Conservation (phyloP, 2,113 vertebrate species). For the Verasper variegatus region DNA sequence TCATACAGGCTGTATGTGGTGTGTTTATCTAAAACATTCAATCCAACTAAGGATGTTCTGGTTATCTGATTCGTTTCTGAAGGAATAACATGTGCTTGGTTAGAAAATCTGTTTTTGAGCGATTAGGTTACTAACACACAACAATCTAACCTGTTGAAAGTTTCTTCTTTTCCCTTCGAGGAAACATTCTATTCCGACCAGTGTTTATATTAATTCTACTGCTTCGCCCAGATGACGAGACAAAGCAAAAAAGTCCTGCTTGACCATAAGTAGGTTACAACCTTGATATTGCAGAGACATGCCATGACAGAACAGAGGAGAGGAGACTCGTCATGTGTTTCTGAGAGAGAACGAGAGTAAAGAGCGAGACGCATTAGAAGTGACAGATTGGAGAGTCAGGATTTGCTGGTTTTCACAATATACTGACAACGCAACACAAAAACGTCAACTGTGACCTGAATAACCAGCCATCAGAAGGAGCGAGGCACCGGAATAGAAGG, state of each 20-base stretch:
- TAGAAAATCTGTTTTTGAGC: too few species aligned
- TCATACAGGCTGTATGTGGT: neutral
- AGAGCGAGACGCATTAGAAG: conserved; percentile 5
- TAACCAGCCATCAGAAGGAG: conserved; percentile 50
- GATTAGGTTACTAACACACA: too few species aligned
- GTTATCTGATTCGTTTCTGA: too few species aligned
- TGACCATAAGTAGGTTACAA: neutral
- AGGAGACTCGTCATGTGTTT: conserved; percentile 4
- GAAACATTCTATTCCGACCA: neutral
- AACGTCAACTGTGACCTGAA: conserved; percentile 67
- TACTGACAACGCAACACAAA: conserved; percentile 43
- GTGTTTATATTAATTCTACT: neutral
- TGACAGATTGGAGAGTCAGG: conserved; percentile 62
- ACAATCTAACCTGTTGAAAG: too few species aligned
- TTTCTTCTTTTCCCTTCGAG: neutral
- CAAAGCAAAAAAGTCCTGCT: neutral
- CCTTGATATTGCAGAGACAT: neutral
- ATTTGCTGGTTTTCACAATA: conserved; percentile 51
- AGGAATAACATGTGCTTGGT: too few species aligned
- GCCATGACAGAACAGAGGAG: neutral
- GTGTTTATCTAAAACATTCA: neutral
- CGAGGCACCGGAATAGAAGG: conserved; percentile 8
- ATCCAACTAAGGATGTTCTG: neutral
- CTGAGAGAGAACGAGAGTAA: neutral
- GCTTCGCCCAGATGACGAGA: neutral